phyloP scores from a whole-genome alignment of 2,888 invertebrate species.

The Acronicta leporina region DNA sequence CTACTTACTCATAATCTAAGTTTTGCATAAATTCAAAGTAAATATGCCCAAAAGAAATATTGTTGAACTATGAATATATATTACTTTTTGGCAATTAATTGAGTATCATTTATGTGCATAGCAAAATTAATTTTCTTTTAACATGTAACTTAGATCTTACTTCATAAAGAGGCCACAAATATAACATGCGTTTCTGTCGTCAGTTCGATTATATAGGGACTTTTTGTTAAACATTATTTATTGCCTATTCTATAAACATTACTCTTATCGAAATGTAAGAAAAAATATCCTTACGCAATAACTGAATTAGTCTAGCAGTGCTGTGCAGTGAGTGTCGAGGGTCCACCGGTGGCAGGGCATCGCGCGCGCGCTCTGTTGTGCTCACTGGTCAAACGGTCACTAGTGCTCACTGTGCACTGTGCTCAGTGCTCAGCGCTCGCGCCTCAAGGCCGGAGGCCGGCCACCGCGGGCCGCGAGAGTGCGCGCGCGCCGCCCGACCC shows the following conservation, averaged over 20 bases:
- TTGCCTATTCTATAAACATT: slow-evolving; percentile 87
- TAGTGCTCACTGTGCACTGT: too few relatives aligned
- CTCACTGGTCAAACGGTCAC: too few relatives aligned
- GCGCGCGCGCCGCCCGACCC: slow-evolving; percentile 57
- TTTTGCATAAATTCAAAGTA: slow-evolving; percentile 89
- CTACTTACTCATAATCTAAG: slow-evolving; percentile 88
- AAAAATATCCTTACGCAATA: slow-evolving; percentile 87
- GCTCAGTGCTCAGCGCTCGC: not conserved
- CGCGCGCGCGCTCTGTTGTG: slow-evolving; percentile 28
- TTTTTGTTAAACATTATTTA: slow-evolving; percentile 88
- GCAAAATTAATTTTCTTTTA: slow-evolving; percentile 89
- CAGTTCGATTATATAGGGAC: slow-evolving; percentile 89
- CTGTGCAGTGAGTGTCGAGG: slow-evolving; percentile 84
- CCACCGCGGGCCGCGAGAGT: slow-evolving; percentile 15
- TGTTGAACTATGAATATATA: slow-evolving; percentile 89
- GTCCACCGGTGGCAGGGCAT: slow-evolving; percentile 64
- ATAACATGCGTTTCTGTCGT: slow-evolving; percentile 89
- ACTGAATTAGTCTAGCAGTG: slow-evolving; percentile 88
- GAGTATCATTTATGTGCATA: slow-evolving; percentile 90
- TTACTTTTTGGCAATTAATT: slow-evolving; percentile 90
- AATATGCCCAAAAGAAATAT: slow-evolving; percentile 89
- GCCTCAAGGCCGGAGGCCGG: slow-evolving; percentile 57
- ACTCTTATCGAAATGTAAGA: slow-evolving; percentile 87
- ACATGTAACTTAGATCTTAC: slow-evolving; percentile 89
- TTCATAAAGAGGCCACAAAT: slow-evolving; percentile 89